These are phyloP conservation scores for Eulemur coronatus DNA, from an alignment of 2,797 vertebrate species.

Conservation along the genomic window DNA sequence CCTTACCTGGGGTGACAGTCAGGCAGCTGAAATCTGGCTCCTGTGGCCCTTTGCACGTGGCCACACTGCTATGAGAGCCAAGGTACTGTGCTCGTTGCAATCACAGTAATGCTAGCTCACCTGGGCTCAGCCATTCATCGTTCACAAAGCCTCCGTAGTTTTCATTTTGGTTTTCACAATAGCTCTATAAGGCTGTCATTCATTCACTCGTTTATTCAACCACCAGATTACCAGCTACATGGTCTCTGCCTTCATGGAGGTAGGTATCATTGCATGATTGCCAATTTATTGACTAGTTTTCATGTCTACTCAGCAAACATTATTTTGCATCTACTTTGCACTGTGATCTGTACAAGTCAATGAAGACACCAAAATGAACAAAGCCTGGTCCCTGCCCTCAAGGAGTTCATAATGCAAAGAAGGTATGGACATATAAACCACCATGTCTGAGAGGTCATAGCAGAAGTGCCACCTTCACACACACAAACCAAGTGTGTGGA, in stretches of 20 bases:
- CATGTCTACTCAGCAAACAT: background rate
- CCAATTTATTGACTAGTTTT: background rate
- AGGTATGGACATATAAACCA: background rate
- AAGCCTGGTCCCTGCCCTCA: background rate
- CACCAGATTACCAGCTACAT: background rate
- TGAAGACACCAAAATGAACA: background rate
- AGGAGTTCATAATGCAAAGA: background rate
- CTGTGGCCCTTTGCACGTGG: conserved; percentile 23
- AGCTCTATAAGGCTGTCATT: background rate
- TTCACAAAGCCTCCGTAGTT: background rate
- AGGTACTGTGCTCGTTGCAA: background rate
- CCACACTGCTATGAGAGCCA: background rate
- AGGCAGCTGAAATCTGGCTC: conserved; percentile 80
- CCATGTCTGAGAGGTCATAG: background rate
- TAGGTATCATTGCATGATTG: background rate
- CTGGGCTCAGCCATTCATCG: background rate
- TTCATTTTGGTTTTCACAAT: conserved; percentile 24
- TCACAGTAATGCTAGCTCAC: background rate
- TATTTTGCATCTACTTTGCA: background rate
- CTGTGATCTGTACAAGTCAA: background rate
- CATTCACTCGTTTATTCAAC: background rate
- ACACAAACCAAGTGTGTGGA: background rate
- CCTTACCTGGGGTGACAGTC: conserved; percentile 79
- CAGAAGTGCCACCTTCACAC: background rate
- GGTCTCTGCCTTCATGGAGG: background rate